phyloP scores from a whole-genome alignment of 2,888 invertebrate genomes.

The Lacanobia wlatinum region DNA sequence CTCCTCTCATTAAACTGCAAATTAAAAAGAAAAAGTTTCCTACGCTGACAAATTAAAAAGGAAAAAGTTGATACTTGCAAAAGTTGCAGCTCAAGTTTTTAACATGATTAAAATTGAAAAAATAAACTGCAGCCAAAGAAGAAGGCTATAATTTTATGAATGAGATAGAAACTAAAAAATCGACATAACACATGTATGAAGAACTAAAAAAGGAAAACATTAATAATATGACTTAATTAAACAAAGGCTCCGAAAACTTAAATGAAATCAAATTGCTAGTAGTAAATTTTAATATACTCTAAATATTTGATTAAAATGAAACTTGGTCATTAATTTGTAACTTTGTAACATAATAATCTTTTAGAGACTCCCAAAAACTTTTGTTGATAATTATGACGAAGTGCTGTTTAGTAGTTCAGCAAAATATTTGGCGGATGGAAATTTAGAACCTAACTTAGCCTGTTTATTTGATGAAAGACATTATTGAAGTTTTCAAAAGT shows the following conservation, averaged over 20 bases:
- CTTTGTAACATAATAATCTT: constrained; percentile 45
- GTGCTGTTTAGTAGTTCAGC: constrained; percentile 25
- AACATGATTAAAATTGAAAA: constrained; percentile 41
- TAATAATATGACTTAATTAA: too few relatives aligned
- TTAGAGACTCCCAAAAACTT: constrained; percentile 41
- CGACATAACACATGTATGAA: too few relatives aligned
- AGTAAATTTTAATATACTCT: too few relatives aligned
- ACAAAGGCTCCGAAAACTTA: too few relatives aligned
- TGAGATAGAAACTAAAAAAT: too few relatives aligned
- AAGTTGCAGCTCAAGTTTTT: constrained; percentile 33
- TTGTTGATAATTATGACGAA: constrained; percentile 50
- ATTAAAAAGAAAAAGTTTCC: constrained; percentile 26
- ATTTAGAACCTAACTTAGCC: constrained; percentile 11
- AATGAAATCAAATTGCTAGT: background rate
- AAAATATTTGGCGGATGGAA: constrained; percentile 15
- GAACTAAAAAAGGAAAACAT: too few relatives aligned
- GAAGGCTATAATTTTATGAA: background rate
- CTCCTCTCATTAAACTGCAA: constrained; percentile 13
- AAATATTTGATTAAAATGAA: constrained; percentile 23
- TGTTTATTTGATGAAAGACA: constrained; percentile 26
- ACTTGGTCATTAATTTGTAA: constrained; percentile 47
- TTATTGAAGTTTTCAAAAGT: constrained; percentile 22
- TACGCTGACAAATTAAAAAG: constrained; percentile 43
- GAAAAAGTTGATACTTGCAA: constrained; percentile 23
- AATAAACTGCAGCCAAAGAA: background rate